phyloP scores from a whole-genome alignment of 2,113 vertebrate species.

The Myanophis thanlyinensis region DNA sequence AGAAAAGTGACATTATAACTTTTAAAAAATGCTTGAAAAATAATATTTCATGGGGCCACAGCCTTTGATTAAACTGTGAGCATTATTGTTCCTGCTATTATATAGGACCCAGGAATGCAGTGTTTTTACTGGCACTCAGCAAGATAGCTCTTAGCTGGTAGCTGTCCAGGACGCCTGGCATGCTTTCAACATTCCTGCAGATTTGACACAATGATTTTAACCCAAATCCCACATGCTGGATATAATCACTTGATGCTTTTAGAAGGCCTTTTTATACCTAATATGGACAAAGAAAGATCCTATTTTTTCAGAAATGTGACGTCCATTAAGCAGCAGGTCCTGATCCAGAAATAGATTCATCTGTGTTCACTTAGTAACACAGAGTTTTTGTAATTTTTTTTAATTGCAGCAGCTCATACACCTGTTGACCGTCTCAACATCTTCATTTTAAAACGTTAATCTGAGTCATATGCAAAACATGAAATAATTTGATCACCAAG shows the following conservation, averaged over 20 bases:
- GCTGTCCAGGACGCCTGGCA: conserved; percentile 87
- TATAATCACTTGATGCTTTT: conserved; percentile 92
- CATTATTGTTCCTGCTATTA: conserved; percentile 67
- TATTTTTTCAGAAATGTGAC: conserved; percentile 74
- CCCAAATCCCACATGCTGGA: conserved; percentile 95
- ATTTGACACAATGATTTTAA: conserved; percentile 87
- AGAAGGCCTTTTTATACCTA: conserved; percentile 90
- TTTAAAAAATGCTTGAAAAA: conserved; percentile 14
- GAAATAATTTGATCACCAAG: conserved; percentile 17
- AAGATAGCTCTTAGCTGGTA: conserved; percentile 80
- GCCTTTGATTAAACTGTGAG: conserved; percentile 48
- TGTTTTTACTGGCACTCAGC: conserved; percentile 79
- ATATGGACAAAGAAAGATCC: conserved; percentile 94
- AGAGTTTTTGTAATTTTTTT: conserved; percentile 51
- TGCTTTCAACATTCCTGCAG: conserved; percentile 84
- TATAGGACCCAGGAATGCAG: conserved; percentile 72
- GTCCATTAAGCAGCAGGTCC: conserved; percentile 72
- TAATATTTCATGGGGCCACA: conserved; percentile 44
- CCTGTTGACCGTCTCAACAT: conserved; percentile 64
- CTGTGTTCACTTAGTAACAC: conserved; percentile 74
- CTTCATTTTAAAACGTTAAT: conserved; percentile 34
- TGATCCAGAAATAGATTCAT: conserved; percentile 77
- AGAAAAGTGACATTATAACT: conserved; percentile 13
- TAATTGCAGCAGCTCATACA: conserved; percentile 59
- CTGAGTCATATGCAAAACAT: background rate